A percentile compares a stretch with the other conserved stretches of the same genome.
Evolutionary conservation across 2,113 vertebrate genomes (phyloP).

Genomic region (Gymnobelideus leadbeateri): DNA sequence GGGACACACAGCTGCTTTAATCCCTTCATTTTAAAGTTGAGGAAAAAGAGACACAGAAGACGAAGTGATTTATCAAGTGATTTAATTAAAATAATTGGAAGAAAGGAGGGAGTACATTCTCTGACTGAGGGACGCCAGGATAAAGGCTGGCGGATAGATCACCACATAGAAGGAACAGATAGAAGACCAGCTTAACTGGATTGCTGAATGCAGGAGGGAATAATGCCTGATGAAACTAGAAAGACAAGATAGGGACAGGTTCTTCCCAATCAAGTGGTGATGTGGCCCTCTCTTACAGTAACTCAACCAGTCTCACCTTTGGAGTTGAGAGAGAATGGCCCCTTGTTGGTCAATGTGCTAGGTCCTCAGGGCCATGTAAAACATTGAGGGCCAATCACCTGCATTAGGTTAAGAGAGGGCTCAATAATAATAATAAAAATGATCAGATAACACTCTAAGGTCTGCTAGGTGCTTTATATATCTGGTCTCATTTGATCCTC

Average conservation of each 20-base stretch:
- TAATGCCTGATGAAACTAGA: not conserved
- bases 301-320: no score
- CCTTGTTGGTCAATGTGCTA: not conserved
- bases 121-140: not conserved
- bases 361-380: slow-evolving; percentile 24
- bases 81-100: not conserved
- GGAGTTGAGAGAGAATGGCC: no score
- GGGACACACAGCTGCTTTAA: not conserved
- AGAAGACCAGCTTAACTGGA: not conserved
- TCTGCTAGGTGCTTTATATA: not conserved
- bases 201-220: not conserved
- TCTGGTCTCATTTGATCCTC: not conserved
- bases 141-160: not conserved
- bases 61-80: not conserved
- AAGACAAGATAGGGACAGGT: no score
- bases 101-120: not conserved
- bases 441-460: not conserved
- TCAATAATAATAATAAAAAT: not conserved
- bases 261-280: no score
- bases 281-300: no score
- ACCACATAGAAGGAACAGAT: not conserved
- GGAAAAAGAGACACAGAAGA: no score
- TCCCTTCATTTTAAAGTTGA: not conserved
- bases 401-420: not conserved
- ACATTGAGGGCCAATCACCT: slow-evolving; percentile 43